Percentiles rank a stretch among this genome's conserved stretches.
phyloP scores from a whole-genome alignment of 1,140 invertebrate genomes.

The Probaryconus sp. region DNA sequence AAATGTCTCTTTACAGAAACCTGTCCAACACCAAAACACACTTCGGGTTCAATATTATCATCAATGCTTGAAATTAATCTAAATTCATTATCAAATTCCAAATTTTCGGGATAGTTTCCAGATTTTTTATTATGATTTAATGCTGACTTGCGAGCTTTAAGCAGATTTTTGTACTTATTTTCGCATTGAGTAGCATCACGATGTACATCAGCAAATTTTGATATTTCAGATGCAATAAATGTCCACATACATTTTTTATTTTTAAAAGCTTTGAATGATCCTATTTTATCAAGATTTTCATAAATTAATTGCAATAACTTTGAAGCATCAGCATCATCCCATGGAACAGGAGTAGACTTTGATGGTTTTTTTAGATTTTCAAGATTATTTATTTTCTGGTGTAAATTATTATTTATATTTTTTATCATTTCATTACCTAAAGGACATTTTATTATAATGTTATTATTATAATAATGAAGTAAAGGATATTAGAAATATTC shows the following conservation, averaged over 20 bases:
- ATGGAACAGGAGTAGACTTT: too few relatives aligned
- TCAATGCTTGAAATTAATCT: background rate
- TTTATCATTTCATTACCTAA: too few relatives aligned
- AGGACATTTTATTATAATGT: too few relatives aligned
- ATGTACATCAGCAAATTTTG: background rate
- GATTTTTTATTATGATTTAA: background rate
- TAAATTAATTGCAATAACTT: background rate
- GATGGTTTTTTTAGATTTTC: too few relatives aligned
- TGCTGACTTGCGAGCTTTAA: background rate
- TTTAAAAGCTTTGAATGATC: background rate
- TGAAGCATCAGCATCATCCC: background rate
- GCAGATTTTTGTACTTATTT: background rate
- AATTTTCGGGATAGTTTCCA: background rate
- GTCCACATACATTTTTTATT: background rate
- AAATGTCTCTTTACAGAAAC: background rate
- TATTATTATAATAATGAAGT: too few relatives aligned
- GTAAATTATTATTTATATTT: too few relatives aligned
- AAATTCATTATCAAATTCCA: constrained; percentile 1
- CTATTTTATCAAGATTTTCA: background rate
- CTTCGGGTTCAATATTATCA: background rate
- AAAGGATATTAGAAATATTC: too few relatives aligned
- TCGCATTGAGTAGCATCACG: background rate
- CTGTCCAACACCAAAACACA: too few relatives aligned
- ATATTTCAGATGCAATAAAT: background rate
- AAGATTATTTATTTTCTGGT: too few relatives aligned